These are phyloP conservation scores for Agrochola lychnidis DNA, from an alignment of 2,888 invertebrate genomes.

Conservation along the genomic window DNA sequence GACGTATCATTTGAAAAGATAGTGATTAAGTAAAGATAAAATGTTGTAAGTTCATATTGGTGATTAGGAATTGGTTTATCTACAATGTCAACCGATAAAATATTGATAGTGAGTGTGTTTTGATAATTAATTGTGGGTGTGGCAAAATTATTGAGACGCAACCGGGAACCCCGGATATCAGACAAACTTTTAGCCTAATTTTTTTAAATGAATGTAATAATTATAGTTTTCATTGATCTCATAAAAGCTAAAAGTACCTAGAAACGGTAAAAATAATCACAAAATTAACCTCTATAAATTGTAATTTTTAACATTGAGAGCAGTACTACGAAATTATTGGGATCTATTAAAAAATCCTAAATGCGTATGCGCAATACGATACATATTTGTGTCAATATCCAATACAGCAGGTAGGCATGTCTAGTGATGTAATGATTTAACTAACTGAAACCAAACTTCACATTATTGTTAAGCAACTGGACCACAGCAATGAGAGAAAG, in stretches of 20 bases:
- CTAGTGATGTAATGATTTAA: background rate
- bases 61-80: constrained; percentile 30
- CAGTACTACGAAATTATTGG: background rate
- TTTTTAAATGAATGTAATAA: background rate
- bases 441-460: background rate
- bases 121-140: constrained; percentile 43
- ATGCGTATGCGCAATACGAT: background rate
- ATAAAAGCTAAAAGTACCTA: background rate
- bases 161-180: constrained; percentile 11
- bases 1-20: constrained; percentile 11
- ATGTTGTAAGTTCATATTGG: background rate
- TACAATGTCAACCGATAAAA: constrained; percentile 27
- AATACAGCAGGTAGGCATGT: background rate
- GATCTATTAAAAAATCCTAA: background rate
- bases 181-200: background rate
- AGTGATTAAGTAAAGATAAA: constrained; percentile 10
- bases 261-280: background rate
- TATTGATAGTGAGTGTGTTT: constrained; percentile 21
- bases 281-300: background rate
- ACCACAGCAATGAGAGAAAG: constrained; percentile 74
- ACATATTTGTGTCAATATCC: background rate
- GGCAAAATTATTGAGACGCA: background rate
- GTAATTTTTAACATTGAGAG: background rate
- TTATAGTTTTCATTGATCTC: background rate
- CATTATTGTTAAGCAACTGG: constrained; percentile 39